Percentiles rank a stretch among this genome's conserved stretches.
These are phyloP conservation scores for Meloidogyne floridensis DNA, from an alignment of 1,140 invertebrate genomes.

Conservation along the genomic window DNA sequence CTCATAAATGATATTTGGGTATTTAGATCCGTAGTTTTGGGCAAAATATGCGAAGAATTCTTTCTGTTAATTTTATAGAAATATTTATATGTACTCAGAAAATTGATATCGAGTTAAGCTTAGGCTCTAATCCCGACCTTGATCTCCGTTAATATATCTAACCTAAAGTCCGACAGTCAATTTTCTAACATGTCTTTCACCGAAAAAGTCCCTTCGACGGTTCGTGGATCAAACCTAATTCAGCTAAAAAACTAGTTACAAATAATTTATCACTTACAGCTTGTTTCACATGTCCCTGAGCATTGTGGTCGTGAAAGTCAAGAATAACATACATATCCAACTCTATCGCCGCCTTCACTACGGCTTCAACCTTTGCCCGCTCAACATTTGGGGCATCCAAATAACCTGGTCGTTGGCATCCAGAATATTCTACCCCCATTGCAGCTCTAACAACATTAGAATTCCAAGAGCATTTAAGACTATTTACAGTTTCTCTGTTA, in stretches of 20 bases:
- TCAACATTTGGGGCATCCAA: neutral
- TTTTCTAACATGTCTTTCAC: too few species aligned
- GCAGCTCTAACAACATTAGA: conserved; percentile 35
- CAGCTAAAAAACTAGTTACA: too few species aligned
- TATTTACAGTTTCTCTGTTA: neutral
- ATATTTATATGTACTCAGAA: neutral
- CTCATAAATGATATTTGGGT: conserved; percentile 35
- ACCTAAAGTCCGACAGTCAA: too few species aligned
- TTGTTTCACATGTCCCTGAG: conserved; percentile 3
- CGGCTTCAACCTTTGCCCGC: conserved; percentile 18
- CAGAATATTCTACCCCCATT: conserved; percentile 22
- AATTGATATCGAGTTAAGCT: neutral
- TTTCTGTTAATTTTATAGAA: neutral
- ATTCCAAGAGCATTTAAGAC: conserved; percentile 20
- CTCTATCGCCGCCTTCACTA: conserved; percentile 26
- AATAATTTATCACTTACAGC: neutral
- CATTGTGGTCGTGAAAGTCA: neutral
- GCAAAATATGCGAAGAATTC: conserved; percentile 28
- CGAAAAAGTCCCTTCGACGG: too few species aligned
- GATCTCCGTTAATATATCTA: too few species aligned
- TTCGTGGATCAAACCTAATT: too few species aligned
- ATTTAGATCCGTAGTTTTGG: conserved; percentile 15
- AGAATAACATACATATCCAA: neutral
- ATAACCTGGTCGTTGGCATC: conserved; percentile 19
- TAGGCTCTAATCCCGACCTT: too few species aligned